Conservation (phyloP, 2,797 vertebrate species). For the Remorina albescens region DNA sequence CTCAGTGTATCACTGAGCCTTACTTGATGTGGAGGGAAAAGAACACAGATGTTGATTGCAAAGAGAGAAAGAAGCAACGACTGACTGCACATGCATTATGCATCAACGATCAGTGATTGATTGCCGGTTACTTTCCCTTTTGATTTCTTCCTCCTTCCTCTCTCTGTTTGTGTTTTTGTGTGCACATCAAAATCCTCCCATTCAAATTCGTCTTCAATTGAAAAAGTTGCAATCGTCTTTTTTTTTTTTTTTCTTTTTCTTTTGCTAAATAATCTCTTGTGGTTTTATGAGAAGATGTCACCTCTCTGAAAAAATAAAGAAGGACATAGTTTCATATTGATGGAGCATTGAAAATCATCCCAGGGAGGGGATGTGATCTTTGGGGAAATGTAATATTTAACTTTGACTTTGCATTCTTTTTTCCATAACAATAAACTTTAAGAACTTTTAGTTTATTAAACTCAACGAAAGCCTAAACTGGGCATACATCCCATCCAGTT, state of each 20-base stretch:
- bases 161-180: not conserved
- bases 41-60: constrained; percentile 19
- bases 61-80: constrained; percentile 2
- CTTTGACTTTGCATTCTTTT: constrained; percentile 1
- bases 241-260: not conserved
- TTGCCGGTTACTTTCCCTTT: not conserved
- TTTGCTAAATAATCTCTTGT: not conserved
- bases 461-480: no score
- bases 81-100: constrained; percentile 17
- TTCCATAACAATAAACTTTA: constrained; percentile 1
- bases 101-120: constrained; percentile 10
- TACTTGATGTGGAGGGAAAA: constrained; percentile 3
- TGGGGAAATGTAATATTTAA: not conserved
- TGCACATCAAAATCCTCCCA: not conserved
- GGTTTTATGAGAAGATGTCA: not conserved
- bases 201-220: not conserved
- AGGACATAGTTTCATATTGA: not conserved
- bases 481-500: no score
- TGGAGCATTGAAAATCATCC: not conserved
- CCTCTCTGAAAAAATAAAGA: constrained; percentile 4
- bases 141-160: not conserved
- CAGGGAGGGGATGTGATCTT: not conserved
- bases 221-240: not conserved
- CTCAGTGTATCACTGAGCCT: not conserved
- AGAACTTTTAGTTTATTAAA: not conserved